phyloP scores from a whole-genome alignment of 2,888 invertebrate species.

The Myathropa florea region DNA sequence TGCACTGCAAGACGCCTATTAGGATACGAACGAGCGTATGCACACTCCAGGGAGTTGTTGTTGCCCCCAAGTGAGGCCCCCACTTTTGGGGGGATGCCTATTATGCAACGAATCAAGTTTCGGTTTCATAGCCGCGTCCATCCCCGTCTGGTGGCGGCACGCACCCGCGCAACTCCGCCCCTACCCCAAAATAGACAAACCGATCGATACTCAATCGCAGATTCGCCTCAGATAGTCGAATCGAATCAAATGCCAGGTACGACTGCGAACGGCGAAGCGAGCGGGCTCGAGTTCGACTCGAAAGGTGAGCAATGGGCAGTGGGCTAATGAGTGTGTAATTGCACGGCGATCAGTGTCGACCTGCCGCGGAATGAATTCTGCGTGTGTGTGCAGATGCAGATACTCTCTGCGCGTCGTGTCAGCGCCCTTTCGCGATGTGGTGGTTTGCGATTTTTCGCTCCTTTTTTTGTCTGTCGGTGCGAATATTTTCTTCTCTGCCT shows the following conservation, averaged over 20 bases:
- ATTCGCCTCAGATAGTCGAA: neutral
- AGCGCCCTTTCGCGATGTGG: neutral
- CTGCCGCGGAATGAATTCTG: neutral
- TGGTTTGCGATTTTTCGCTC: neutral
- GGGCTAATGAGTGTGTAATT: constrained; percentile 52
- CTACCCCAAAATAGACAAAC: neutral
- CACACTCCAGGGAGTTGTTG: neutral
- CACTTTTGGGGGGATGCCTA: neutral
- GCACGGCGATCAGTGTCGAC: constrained; percentile 11
- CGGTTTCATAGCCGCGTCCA: constrained; percentile 7
- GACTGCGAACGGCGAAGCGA: no score
- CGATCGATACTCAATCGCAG: neutral
- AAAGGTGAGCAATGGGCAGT: constrained; percentile 55
- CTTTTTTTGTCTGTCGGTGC: neutral
- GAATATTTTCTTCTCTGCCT: neutral
- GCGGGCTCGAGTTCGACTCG: neutral
- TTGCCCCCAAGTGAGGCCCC: neutral
- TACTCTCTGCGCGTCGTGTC: neutral
- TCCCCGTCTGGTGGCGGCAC: constrained; percentile 7
- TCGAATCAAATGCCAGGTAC: neutral
- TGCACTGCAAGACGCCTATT: no score
- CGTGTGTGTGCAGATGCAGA: neutral
- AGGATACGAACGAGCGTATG: no score
- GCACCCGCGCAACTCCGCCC: constrained; percentile 36
- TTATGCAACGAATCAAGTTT: neutral